Evolutionary conservation across 2,113 vertebrate genomes (phyloP).

Genomic region (Alaudala cheleensis): DNA sequence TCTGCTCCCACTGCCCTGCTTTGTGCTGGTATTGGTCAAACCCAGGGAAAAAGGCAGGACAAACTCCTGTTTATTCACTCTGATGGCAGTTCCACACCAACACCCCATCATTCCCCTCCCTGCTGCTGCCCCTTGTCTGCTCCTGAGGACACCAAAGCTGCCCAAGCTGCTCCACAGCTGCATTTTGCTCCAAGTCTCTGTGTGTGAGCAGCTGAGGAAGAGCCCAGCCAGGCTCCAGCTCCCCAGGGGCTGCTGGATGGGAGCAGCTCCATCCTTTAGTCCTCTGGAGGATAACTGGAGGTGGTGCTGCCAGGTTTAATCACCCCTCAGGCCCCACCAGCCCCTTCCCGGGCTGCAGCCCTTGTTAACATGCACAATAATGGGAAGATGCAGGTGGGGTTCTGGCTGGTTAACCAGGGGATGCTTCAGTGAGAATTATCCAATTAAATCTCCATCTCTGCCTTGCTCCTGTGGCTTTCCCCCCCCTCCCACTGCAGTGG

Average conservation of each 20-base stretch:
- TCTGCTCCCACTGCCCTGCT: background rate
- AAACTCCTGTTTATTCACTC: background rate
- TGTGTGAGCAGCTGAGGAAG: background rate
- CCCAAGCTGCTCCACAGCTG: background rate
- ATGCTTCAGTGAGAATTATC: constrained; percentile 69
- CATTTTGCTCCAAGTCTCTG: background rate
- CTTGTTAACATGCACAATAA: constrained; percentile 69
- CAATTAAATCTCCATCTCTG: constrained; percentile 52
- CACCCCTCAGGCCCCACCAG: constrained; percentile 13
- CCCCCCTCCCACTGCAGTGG: background rate
- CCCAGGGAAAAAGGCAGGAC: background rate
- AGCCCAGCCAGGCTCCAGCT: background rate
- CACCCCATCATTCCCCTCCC: background rate
- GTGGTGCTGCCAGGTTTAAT: background rate
- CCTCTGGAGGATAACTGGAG: background rate
- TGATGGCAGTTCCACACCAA: background rate
- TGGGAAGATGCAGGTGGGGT: constrained; percentile 62
- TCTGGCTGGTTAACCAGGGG: constrained; percentile 63
- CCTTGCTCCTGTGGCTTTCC: background rate
- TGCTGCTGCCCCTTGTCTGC: background rate
- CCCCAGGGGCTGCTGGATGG: background rate
- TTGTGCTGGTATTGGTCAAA: background rate
- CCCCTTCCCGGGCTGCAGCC: background rate
- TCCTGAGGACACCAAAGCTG: background rate
- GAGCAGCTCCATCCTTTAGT: background rate